A percentile compares a stretch with the other conserved stretches of the same genome.
Conservation (phyloP, 2,113 vertebrate species). For the Castor canadensis region DNA sequence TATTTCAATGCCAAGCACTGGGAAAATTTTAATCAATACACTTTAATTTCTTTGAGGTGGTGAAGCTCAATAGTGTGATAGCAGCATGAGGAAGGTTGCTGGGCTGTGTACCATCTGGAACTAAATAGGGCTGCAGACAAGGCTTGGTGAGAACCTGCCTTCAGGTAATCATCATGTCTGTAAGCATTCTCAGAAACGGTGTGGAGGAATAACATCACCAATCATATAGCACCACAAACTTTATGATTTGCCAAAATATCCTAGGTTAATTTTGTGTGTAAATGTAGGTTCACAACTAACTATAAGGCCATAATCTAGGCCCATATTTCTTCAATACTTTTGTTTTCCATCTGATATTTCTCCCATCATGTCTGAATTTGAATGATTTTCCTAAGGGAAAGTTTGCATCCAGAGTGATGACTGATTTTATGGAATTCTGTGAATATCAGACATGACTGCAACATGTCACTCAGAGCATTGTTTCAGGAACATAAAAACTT, state of each 20-base stretch:
- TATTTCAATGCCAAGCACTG: not conserved
- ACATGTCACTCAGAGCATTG: constrained; percentile 63
- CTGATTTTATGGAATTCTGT: constrained; percentile 55
- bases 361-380: not conserved
- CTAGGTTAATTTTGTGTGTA: not conserved
- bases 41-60: not conserved
- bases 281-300: not conserved
- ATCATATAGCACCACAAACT: not conserved
- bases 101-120: not conserved
- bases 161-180: not conserved
- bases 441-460: constrained; percentile 29
- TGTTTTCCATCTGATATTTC: not conserved
- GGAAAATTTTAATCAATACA: not conserved
- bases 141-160: not conserved
- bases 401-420: not conserved
- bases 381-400: constrained; percentile 22
- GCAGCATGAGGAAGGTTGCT: not conserved
- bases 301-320: not conserved
- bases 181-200: not conserved
- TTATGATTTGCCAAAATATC: not conserved
- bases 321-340: not conserved
- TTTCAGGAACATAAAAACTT: constrained; percentile 71
- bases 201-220: not conserved
- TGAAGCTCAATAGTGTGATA: not conserved
- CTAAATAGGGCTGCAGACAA: not conserved